Evolutionary conservation across 2,113 vertebrate genomes (phyloP).

Genomic region (Chaenogobius annularis): DNA sequence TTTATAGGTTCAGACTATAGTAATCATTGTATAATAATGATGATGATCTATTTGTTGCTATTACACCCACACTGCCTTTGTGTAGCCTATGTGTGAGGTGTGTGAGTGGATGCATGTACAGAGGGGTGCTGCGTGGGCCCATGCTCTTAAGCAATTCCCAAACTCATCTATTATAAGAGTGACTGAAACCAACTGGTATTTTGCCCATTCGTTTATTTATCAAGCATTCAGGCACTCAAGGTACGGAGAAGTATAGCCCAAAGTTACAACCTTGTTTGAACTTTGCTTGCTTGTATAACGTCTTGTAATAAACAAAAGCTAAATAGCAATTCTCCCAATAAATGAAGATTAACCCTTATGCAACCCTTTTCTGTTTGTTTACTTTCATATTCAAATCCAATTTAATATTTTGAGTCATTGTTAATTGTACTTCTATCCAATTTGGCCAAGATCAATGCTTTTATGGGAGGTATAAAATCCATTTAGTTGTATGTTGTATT

Average conservation of each 20-base stretch:
- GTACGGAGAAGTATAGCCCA: not conserved
- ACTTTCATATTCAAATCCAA: too few species aligned
- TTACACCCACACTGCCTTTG: constrained; percentile 41
- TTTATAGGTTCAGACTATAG: constrained; percentile 26
- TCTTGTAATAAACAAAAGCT: not conserved
- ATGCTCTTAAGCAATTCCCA: constrained; percentile 44
- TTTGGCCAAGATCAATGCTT: too few species aligned
- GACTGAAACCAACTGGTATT: constrained; percentile 39
- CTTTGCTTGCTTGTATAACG: not conserved
- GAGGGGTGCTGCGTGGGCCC: constrained; percentile 47
- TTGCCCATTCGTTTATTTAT: constrained; percentile 27
- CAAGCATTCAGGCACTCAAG: constrained; percentile 14
- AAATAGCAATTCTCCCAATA: not conserved
- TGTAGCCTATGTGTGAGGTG: constrained; percentile 13
- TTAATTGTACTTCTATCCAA: too few species aligned
- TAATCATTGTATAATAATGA: constrained; percentile 3
- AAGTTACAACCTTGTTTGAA: not conserved
- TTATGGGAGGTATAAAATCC: too few species aligned
- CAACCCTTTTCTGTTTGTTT: too few species aligned
- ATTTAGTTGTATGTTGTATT: too few species aligned
- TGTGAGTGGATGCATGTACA: constrained; percentile 30
- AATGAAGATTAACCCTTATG: not conserved
- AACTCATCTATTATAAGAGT: constrained; percentile 44
- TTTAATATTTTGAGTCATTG: too few species aligned
- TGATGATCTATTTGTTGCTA: constrained; percentile 37